Percentiles rank a stretch among this genome's conserved stretches.
Evolutionary conservation across 2,888 invertebrate species (phyloP).

Genomic region (Alcis repandata): DNA sequence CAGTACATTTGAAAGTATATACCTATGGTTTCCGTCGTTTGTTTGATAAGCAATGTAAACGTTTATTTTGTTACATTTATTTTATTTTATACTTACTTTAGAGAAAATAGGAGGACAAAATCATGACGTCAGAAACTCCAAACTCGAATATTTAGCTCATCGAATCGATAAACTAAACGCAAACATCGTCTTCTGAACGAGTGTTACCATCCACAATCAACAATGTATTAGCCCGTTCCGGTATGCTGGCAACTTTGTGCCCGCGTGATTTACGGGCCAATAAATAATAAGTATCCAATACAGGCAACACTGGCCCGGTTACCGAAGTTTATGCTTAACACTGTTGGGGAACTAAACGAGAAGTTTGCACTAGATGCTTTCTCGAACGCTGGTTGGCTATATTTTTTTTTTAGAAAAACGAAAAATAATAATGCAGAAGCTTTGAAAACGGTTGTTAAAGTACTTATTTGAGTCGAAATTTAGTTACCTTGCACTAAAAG

Average conservation of each 20-base stretch:
- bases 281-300: constrained; percentile 55
- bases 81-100: too few species aligned
- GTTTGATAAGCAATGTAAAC: too few species aligned
- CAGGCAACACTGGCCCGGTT: constrained; percentile 46
- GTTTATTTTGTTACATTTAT: too few species aligned
- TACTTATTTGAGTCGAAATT: too few species aligned
- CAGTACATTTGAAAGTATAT: too few species aligned
- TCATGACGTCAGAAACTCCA: too few species aligned
- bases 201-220: constrained; percentile 43
- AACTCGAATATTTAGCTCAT: too few species aligned
- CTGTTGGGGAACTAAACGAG: constrained; percentile 33
- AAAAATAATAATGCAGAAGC: neutral
- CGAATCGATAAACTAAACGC: constrained; percentile 13
- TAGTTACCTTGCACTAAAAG: too few species aligned
- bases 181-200: constrained; percentile 18
- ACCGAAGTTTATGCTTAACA: constrained; percentile 45
- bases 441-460: too few species aligned
- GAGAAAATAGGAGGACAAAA: too few species aligned
- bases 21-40: too few species aligned
- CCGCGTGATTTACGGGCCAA: constrained; percentile 47
- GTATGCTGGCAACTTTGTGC: constrained; percentile 44
- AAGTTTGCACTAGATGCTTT: neutral
- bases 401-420: neutral
- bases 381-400: neutral
- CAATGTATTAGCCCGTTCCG: constrained; percentile 48